A percentile compares a stretch with the other conserved stretches of the same genome.
These are phyloP conservation scores for Rhodophaea formosa DNA, from an alignment of 2,888 invertebrate genomes.

Conservation along the genomic window DNA sequence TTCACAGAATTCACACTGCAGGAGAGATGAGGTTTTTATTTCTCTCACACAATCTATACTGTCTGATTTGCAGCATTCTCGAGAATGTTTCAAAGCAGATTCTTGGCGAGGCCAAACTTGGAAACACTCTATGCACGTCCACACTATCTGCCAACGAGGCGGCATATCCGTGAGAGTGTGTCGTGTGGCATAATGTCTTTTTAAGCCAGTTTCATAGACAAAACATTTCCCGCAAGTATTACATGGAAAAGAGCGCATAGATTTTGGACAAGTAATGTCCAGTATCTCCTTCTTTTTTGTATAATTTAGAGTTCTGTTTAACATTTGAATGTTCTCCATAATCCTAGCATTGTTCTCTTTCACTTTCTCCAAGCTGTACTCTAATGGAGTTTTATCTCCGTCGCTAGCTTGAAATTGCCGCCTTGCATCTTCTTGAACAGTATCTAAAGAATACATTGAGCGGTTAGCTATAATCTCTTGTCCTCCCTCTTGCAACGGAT, in stretches of 20 bases:
- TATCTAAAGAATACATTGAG: conserved; percentile 1
- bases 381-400: conserved; percentile 43
- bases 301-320: conserved; percentile 69
- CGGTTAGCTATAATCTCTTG: neutral
- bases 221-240: conserved; percentile 72
- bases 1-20: conserved; percentile 76
- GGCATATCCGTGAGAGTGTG: conserved; percentile 55
- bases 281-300: conserved; percentile 71
- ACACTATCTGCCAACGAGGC: conserved; percentile 71
- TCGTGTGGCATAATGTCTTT: conserved; percentile 62
- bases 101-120: conserved; percentile 73
- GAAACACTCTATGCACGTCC: conserved; percentile 74
- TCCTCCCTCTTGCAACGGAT: neutral
- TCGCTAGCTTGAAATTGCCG: conserved; percentile 4
- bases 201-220: conserved; percentile 71
- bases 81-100: conserved; percentile 59
- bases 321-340: conserved; percentile 73
- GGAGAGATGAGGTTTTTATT: conserved; percentile 68
- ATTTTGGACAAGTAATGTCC: conserved; percentile 56
- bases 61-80: conserved; percentile 54
- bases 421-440: conserved; percentile 1
- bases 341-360: conserved; percentile 74
- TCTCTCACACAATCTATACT: conserved; percentile 55
- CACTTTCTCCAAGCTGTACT: conserved; percentile 70
- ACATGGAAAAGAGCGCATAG: conserved; percentile 61